Base-by-base conservation (phyloP, 2,888 invertebrate species). In the Macroteleia sp. region DNA sequence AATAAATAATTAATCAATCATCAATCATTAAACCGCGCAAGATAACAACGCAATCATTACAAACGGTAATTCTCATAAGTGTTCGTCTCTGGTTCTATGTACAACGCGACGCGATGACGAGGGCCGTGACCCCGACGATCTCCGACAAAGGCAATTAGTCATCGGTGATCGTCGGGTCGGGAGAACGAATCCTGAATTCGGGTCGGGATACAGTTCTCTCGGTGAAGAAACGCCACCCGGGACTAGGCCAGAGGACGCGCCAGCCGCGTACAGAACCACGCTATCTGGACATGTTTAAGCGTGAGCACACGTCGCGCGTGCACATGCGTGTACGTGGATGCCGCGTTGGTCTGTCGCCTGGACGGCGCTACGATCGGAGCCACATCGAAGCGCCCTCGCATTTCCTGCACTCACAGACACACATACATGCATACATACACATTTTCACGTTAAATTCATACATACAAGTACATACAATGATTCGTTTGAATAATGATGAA, bases 1-100 rank as follows among this genome's bases (percentile, higher is more conserved):
- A 90, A 90, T 90, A 90, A 90, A 89, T 90, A 90, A 82, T 83
- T 75, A 85, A 56, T 83, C 79, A 85, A 52, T 86, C 80, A 42
- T 67, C 46, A 56, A 69, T 52, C 59, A 22, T 82, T 85, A 85
- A 85, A 87, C 82, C 83, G 85, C 85, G 82, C 84, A 84, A 84
- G 84, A 88, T 86, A 88, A 86, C 86, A 83, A 42, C 61, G 44
- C 81, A 87, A 85, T 89, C 84, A 86, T 87, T 86, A 86, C 69
- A 77, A 39, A 10, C 17, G 17, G 52, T 42, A 48, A 41, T 25
- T 30, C 41, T 32, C 50, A 17, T 52, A 41, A 36, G 52, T 39
- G 12, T 2, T 42, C 59, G 30, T 41, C 12, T 32, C 46, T 44
- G 30, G 16, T 46, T 20, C 16, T 59, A 54, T 71, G 5, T 54